phyloP scores from a whole-genome alignment of 2,888 invertebrate genomes.

The Aphidoletes aphidimyza region DNA sequence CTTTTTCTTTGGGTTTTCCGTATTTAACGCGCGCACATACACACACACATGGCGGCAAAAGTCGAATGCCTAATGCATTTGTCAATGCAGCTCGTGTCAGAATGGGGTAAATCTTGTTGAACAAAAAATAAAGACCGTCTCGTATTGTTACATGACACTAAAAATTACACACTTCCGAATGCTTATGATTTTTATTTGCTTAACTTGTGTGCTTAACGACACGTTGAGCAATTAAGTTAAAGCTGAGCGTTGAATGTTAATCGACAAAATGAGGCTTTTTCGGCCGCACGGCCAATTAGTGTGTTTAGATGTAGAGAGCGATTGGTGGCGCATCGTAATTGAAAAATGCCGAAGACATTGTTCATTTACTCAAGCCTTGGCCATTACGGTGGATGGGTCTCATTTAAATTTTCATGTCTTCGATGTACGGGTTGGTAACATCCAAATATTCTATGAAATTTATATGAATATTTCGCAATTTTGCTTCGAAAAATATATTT shows the following conservation, averaged over 20 bases:
- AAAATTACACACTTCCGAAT: neutral
- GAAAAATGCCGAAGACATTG: no score
- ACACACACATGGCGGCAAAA: neutral
- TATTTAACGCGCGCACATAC: no score
- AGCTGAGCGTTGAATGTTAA: neutral
- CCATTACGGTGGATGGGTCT: no score
- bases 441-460: no score
- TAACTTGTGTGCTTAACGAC: slow-evolving; percentile 19
- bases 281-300: neutral
- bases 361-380: no score
- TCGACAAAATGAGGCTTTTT: neutral
- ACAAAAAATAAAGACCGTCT: neutral
- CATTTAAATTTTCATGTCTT: no score
- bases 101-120: neutral
- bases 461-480: no score
- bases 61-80: neutral
- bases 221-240: neutral
- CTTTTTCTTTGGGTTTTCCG: neutral
- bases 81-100: neutral
- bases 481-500: no score
- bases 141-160: neutral
- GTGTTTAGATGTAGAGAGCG: no score
- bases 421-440: no score
- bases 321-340: no score
- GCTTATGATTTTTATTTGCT: neutral